These are phyloP conservation scores for Ophion costatus DNA, from an alignment of 2,888 invertebrate genomes.

Conservation along the genomic window DNA sequence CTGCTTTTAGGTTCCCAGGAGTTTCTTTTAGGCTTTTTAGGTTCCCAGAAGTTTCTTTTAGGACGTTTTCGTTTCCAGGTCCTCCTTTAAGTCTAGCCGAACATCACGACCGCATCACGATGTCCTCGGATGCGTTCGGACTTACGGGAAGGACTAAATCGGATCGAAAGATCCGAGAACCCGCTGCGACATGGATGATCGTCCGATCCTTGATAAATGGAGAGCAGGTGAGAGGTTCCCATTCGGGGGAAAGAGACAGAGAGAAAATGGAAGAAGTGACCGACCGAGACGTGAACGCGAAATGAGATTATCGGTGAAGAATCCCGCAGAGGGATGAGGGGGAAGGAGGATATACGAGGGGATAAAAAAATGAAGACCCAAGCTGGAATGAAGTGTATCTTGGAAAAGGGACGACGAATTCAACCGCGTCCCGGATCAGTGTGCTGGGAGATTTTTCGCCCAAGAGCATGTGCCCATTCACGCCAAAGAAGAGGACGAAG, in stretches of 20 bases:
- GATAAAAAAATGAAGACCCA: conserved; percentile 7
- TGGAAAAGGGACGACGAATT: conserved; percentile 41
- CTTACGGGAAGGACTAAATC: neutral
- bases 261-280: conserved; percentile 23
- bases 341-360: conserved; percentile 5
- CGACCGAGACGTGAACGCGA: conserved; percentile 49
- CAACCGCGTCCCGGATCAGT: conserved; percentile 8
- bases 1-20: too few species aligned
- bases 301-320: conserved; percentile 61
- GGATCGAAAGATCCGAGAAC: conserved; percentile 21
- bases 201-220: conserved; percentile 56
- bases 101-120: neutral
- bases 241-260: conserved; percentile 1
- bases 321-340: conserved; percentile 12
- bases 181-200: conserved; percentile 28
- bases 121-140: too few species aligned
- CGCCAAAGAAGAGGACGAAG: conserved; percentile 56
- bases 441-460: conserved; percentile 26
- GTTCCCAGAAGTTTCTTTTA: too few species aligned
- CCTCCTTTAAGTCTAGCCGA: too few species aligned
- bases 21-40: too few species aligned
- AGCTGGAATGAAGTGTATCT: conserved; percentile 38
- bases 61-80: too few species aligned
- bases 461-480: conserved; percentile 63
- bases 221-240: conserved; percentile 49